Percentiles rank a stretch among this genome's conserved stretches.
Evolutionary conservation across 2,888 invertebrate species (phyloP).

Genomic region (Carpatolechia fugitivella): DNA sequence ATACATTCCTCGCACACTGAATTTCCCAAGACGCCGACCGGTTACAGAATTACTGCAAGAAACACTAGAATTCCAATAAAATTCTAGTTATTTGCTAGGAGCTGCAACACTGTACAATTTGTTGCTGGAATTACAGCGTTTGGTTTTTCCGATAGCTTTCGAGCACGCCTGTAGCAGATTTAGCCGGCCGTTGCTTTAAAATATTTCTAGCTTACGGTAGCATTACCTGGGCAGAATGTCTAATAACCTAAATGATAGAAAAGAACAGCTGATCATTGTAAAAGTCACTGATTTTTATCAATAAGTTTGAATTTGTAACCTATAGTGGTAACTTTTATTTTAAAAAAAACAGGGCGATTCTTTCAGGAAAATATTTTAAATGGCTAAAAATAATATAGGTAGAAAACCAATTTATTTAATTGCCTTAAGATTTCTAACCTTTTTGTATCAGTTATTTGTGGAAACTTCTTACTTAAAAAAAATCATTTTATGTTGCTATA

Average conservation of each 20-base stretch:
- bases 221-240: neutral
- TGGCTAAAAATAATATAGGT: too few relatives aligned
- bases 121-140: neutral
- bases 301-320: too few relatives aligned
- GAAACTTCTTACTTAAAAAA: too few relatives aligned
- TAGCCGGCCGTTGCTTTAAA: neutral
- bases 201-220: neutral
- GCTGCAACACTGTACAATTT: neutral
- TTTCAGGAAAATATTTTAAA: too few relatives aligned
- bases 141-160: neutral
- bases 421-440: too few relatives aligned
- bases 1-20: neutral
- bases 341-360: too few relatives aligned
- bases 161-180: neutral
- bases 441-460: too few relatives aligned
- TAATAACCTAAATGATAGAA: neutral
- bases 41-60: slow-evolving; percentile 1
- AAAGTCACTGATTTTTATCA: too few relatives aligned
- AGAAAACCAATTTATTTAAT: too few relatives aligned
- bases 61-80: slow-evolving; percentile 6
- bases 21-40: slow-evolving; percentile 3
- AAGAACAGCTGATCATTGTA: too few relatives aligned
- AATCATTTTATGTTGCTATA: too few relatives aligned
- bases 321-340: too few relatives aligned
- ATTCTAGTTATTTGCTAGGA: neutral